Percentiles rank a stretch among this genome's conserved stretches.
Conservation (phyloP, 2,797 vertebrate genomes). For the Cossypha heuglini region DNA sequence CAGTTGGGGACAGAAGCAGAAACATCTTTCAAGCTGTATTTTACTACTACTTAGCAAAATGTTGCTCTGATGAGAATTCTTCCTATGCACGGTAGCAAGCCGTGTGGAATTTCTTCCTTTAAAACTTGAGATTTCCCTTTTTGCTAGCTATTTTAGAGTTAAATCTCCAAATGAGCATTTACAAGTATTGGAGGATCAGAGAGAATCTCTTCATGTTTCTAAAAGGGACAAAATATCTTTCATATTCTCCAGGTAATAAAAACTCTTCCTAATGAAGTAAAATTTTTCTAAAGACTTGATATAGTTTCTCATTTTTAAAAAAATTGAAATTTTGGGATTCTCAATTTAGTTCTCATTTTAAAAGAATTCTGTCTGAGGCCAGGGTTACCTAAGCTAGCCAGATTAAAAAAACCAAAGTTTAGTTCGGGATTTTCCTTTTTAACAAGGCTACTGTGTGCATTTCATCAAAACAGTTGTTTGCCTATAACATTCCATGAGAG, state of each 20-base stretch:
- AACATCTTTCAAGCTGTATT: background rate
- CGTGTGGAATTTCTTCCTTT: background rate
- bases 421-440: background rate
- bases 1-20: rapidly evolving
- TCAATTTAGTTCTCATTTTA: background rate
- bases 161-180: background rate
- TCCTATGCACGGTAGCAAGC: background rate
- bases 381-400: background rate
- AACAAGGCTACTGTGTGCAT: background rate
- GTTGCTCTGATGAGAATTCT: background rate
- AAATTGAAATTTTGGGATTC: background rate
- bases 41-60: background rate
- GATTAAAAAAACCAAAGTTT: background rate
- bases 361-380: background rate
- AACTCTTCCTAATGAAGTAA: background rate
- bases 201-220: background rate
- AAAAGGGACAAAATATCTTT: background rate
- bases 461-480: background rate
- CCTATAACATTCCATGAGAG: background rate
- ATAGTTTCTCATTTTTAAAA: background rate
- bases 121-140: background rate
- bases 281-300: background rate
- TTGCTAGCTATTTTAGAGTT: background rate
- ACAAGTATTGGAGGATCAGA: background rate
- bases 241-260: background rate